A percentile compares a stretch with the other conserved stretches of the same genome.
Evolutionary conservation across 1,140 invertebrate genomes (phyloP).

Genomic region (Charaxes varanes): DNA sequence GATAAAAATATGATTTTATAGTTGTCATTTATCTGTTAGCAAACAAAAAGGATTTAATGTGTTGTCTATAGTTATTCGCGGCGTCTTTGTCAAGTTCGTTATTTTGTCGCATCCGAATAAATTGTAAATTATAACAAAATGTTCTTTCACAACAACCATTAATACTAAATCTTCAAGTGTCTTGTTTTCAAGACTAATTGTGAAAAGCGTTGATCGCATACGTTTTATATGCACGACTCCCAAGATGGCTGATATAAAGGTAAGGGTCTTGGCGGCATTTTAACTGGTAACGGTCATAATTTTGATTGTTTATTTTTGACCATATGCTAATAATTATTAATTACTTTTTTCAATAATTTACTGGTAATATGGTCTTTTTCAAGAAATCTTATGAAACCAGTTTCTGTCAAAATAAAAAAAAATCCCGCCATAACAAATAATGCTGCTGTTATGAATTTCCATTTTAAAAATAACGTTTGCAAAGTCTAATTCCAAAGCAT

Average conservation of each 20-base stretch:
- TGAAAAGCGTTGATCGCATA: slow-evolving; percentile 50
- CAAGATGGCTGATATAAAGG: slow-evolving; percentile 73
- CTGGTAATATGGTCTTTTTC: too few relatives aligned
- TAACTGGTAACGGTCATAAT: slow-evolving; percentile 59
- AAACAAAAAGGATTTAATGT: slow-evolving; percentile 10
- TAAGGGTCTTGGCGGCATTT: slow-evolving; percentile 67
- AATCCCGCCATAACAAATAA: too few relatives aligned
- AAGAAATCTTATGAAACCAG: too few relatives aligned
- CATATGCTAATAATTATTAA: slow-evolving; percentile 11
- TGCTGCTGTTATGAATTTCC: too few relatives aligned
- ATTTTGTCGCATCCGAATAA: slow-evolving; percentile 36
- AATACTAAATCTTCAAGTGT: slow-evolving; percentile 31
- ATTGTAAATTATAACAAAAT: slow-evolving; percentile 41
- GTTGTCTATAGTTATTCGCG: slow-evolving; percentile 21
- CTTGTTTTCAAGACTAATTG: slow-evolving; percentile 41
- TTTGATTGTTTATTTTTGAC: slow-evolving; percentile 35
- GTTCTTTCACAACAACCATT: slow-evolving; percentile 40
- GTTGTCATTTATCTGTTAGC: slow-evolving; percentile 1
- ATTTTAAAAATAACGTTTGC: too few relatives aligned
- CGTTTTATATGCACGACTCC: slow-evolving; percentile 40
- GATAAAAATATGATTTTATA: too few relatives aligned
- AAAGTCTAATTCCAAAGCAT: too few relatives aligned
- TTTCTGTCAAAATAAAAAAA: too few relatives aligned
- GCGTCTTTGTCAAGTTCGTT: slow-evolving; percentile 56
- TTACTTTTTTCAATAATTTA: background rate